Evolutionary conservation across 1,140 invertebrate species (phyloP).

Genomic region (Lutraria rhynchaena): DNA sequence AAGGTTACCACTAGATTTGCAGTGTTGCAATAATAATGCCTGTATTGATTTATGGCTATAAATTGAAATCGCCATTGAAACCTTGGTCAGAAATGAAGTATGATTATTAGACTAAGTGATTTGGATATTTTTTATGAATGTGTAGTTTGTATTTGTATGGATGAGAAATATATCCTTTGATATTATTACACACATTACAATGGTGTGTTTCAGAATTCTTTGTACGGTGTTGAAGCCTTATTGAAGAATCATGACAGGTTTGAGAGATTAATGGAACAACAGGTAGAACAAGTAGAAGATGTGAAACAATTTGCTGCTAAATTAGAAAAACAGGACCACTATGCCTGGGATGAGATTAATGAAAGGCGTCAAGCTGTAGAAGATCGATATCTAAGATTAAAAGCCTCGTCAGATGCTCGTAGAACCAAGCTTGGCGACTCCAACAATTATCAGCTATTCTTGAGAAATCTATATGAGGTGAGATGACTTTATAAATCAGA

Average conservation of each 20-base stretch:
- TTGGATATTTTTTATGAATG: too few relatives aligned
- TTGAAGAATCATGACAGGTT: slow-evolving; percentile 99
- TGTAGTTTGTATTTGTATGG: too few relatives aligned
- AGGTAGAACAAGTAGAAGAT: slow-evolving; percentile 96
- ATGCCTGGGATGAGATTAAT: slow-evolving; percentile 97
- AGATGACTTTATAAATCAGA: too few relatives aligned
- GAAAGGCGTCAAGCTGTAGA: slow-evolving; percentile 91
- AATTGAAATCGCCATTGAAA: too few relatives aligned
- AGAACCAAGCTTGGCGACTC: slow-evolving; percentile 94
- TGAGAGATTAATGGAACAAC: slow-evolving; percentile 97
- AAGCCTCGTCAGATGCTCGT: slow-evolving; percentile 91
- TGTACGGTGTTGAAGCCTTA: slow-evolving; percentile 97
- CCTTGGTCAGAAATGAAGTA: too few relatives aligned
- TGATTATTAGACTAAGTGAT: too few relatives aligned
- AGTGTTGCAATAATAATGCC: too few relatives aligned
- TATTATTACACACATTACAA: too few relatives aligned
- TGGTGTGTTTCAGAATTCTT: slow-evolving; percentile 86
- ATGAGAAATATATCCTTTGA: too few relatives aligned
- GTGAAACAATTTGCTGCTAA: slow-evolving; percentile 97
- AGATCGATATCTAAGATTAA: slow-evolving; percentile 91
- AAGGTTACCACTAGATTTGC: too few relatives aligned
- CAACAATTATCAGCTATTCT: slow-evolving; percentile 97
- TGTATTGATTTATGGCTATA: too few relatives aligned
- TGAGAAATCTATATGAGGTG: slow-evolving; percentile 98
- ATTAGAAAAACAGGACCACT: slow-evolving; percentile 96